Conservation (phyloP, 1,140 invertebrate genomes). For the Drosophila pruinosa region DNA sequence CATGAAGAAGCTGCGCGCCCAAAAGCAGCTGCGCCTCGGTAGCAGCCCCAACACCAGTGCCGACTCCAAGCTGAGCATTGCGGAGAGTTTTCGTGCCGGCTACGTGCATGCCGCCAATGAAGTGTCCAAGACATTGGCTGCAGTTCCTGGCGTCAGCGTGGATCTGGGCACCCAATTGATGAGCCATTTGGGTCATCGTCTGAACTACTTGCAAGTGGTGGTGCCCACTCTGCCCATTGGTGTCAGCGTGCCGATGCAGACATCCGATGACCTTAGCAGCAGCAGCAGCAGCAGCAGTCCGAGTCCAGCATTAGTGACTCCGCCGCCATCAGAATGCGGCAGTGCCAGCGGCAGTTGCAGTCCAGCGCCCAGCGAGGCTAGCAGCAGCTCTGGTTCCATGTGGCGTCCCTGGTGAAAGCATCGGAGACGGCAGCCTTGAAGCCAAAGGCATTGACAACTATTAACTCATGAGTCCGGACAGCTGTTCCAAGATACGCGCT, state of each 20-base stretch:
- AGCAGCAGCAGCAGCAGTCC: conserved; percentile 28
- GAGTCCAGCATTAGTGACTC: conserved; percentile 60
- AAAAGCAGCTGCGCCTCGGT: conserved; percentile 84
- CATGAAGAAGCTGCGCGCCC: conserved; percentile 88
- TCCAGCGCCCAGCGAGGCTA: conserved; percentile 77
- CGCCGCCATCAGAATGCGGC: conserved; percentile 79
- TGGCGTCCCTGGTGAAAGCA: conserved; percentile 79
- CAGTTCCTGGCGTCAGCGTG: conserved; percentile 93
- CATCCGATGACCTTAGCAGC: conserved; percentile 23
- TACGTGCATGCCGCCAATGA: conserved; percentile 92
- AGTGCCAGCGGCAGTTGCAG: conserved; percentile 78
- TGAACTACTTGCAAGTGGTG: conserved; percentile 85
- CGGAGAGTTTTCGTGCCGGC: conserved; percentile 89
- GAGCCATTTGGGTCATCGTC: conserved; percentile 92
- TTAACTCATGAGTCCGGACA: conserved; percentile 16
- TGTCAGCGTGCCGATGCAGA: conserved; percentile 39
- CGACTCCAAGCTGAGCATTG: conserved; percentile 83
- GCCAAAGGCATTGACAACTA: conserved; percentile 44
- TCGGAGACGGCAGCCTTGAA: conserved; percentile 34
- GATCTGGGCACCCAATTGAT: conserved; percentile 93
- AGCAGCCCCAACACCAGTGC: conserved; percentile 9
- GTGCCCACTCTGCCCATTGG: conserved; percentile 72
- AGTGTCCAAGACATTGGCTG: conserved; percentile 89
- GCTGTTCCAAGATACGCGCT: conserved; percentile 2
- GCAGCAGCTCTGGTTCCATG: conserved; percentile 67